Evolutionary conservation across 92 coral and sea anemone genomes (phyloP).

Genomic region (Bergia puertoricense): DNA sequence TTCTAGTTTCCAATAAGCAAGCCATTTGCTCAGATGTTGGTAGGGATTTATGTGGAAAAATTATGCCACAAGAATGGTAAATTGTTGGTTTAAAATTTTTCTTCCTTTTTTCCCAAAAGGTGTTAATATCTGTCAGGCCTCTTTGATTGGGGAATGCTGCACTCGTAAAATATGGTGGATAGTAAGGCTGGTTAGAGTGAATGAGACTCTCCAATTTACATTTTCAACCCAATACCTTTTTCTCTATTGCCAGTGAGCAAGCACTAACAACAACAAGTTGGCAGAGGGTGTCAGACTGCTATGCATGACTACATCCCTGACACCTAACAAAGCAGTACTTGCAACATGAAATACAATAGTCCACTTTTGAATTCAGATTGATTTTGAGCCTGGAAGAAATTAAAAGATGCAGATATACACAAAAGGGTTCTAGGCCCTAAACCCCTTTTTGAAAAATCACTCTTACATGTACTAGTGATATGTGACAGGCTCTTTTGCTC

Average conservation of each 20-base stretch:
- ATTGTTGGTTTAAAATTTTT: neutral
- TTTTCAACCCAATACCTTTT: slow-evolving; percentile 1
- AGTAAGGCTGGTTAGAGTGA: slow-evolving; percentile 4
- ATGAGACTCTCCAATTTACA: neutral
- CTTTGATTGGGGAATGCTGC: neutral
- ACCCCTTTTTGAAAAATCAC: too few species aligned
- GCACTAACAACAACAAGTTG: neutral
- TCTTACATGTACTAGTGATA: too few species aligned
- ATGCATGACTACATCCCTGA: neutral
- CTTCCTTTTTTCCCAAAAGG: neutral
- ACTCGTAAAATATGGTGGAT: neutral
- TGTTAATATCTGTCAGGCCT: neutral
- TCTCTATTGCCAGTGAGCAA: neutral
- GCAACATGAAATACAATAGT: slow-evolving; percentile 1
- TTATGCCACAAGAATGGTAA: neutral
- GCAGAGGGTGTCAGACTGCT: slow-evolving; percentile 2
- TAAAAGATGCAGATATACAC: neutral
- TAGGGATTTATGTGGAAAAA: neutral
- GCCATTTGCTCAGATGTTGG: neutral
- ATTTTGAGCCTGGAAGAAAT: neutral
- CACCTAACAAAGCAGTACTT: slow-evolving; percentile 6
- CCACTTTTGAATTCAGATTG: neutral
- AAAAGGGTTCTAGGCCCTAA: too few species aligned
- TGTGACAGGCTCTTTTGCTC: neutral
- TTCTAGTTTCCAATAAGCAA: too few species aligned